Base-by-base conservation (phyloP, 2,888 invertebrate genomes). In the Sphaeridia pumilis region DNA sequence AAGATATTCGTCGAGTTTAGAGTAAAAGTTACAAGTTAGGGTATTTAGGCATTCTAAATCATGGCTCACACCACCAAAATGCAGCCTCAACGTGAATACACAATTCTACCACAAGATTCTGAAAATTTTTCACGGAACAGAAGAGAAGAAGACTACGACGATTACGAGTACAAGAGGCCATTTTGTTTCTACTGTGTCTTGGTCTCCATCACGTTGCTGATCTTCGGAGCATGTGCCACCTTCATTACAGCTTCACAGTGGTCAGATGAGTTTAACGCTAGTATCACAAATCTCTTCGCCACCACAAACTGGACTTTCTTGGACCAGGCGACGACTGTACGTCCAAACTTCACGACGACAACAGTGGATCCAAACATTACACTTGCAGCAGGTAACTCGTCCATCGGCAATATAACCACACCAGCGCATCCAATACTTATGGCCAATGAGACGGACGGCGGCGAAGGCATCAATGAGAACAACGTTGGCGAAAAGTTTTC, bases 401-500 rank as follows among this genome's bases (percentile, higher is more conserved):
- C 38, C 7, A 38, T 38, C 7, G 5, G 7, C 10, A 38, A 38
- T 17, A 12, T 38, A 7, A 38, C 38, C 5, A 17, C 38, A 5
- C 7, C 38, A 12, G 4, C 7, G 17, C 38, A 14, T 7, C 5
- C 5, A 17, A 7, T 20, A 14, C 10, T 17, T 14, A 38, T 17
- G 20, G 38, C 10, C 10, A 38, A 17, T 17, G 36, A 34, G 36
- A 22, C 45, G 20, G 27, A 42, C 24, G 21, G 24, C 27, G 45
- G 28, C 4, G 42, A 27, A 1, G 46, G 21, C 3, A 45, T 55
- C 17, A 47, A 50, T 25, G 44, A 47, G 25, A 28, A 14, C 12
- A 49, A 46, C 34, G 26, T 49, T 35, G 56, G 56, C 38, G 50
- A 51, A 14, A 54, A 52, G 7, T 57, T 59, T 55, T 55, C 54